These are phyloP conservation scores for Philopotamus ludificatus DNA, from an alignment of 1,140 invertebrate genomes.

Conservation along the genomic window DNA sequence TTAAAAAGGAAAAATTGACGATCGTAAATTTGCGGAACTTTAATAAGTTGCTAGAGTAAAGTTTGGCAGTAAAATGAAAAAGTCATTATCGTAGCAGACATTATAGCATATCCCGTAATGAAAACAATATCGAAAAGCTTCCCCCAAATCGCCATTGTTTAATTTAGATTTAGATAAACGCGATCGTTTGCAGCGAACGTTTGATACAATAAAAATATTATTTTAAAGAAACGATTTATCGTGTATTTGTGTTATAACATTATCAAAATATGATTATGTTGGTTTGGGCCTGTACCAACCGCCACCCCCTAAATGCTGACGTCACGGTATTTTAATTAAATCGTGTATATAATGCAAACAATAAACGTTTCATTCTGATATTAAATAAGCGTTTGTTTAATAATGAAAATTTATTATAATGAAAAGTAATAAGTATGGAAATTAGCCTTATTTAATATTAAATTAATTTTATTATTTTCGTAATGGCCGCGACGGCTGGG, in stretches of 20 bases:
- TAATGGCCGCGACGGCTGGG: background rate
- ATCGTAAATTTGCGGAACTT: too few species aligned
- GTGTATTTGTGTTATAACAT: conserved; percentile 7
- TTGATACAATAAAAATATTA: too few species aligned
- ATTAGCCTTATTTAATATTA: conserved; percentile 26
- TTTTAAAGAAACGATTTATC: too few species aligned
- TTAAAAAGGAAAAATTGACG: too few species aligned
- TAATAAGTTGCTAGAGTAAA: too few species aligned
- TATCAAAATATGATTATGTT: conserved; percentile 17
- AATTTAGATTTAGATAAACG: too few species aligned
- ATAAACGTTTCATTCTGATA: conserved; percentile 30
- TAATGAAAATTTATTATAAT: conserved; percentile 33
- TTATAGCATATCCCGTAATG: too few species aligned
- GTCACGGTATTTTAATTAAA: conserved; percentile 31
- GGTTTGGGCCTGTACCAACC: conserved; percentile 14
- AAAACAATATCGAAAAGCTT: background rate
- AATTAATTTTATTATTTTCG: conserved; percentile 25
- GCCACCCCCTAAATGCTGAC: conserved; percentile 25
- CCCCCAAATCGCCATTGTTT: too few species aligned
- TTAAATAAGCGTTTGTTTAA: conserved; percentile 31
- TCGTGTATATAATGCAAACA: conserved; percentile 29
- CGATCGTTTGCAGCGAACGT: too few species aligned
- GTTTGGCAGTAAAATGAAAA: too few species aligned
- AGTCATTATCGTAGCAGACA: too few species aligned
- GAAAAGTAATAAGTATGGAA: conserved; percentile 32